Conservation (phyloP, 2,888 invertebrate species). For the Tenthredo mesomela region DNA sequence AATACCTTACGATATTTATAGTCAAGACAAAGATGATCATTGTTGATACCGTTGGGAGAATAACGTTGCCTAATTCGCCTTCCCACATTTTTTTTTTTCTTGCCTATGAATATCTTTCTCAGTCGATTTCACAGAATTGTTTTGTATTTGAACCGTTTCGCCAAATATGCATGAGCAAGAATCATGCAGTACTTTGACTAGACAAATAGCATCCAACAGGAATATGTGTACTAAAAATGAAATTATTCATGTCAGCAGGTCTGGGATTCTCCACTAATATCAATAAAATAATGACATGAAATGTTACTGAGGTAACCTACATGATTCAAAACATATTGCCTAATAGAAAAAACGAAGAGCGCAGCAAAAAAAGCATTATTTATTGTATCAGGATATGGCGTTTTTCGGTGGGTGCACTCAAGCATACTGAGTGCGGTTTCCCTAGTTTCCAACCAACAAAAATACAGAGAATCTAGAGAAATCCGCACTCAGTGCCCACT, state of each 20-base stretch:
- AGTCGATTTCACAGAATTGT: slow-evolving; percentile 5
- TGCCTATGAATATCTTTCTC: background rate
- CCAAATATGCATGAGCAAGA: slow-evolving; percentile 9
- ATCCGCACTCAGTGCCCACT: no score
- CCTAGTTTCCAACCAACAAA: no score
- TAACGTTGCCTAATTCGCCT: slow-evolving; percentile 68
- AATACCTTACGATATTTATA: slow-evolving; percentile 76
- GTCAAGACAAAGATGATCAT: slow-evolving; percentile 78
- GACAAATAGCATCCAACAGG: background rate
- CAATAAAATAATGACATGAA: background rate
- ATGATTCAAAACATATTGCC: background rate
- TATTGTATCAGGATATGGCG: no score
- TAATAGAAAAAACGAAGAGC: no score
- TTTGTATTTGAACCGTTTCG: background rate
- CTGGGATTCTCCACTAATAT: background rate
- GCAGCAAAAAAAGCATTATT: no score
- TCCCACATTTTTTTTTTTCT: slow-evolving; percentile 67
- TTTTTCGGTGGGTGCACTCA: no score
- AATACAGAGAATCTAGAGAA: no score
- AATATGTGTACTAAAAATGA: slow-evolving; percentile 20
- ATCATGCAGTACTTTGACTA: background rate
- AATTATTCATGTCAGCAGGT: background rate
- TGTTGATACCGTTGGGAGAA: slow-evolving; percentile 78
- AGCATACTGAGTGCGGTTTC: no score
- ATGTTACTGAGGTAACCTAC: background rate